These are phyloP conservation scores for Ormyrus rosae DNA, from an alignment of 2,888 invertebrate species.

Conservation along the genomic window DNA sequence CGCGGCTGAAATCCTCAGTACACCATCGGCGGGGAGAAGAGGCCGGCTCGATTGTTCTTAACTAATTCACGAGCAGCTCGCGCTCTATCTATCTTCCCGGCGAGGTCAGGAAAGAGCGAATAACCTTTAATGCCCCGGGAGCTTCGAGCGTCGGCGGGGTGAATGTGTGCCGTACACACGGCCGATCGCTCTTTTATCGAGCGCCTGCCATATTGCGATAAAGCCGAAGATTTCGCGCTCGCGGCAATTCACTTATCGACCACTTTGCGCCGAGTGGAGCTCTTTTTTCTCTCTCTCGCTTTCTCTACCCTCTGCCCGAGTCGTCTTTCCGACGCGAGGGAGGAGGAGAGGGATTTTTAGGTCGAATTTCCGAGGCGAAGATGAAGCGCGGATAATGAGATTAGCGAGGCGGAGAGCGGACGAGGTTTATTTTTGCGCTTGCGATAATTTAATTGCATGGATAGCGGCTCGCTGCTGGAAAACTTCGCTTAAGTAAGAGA, in stretches of 20 bases:
- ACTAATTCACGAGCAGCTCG: conserved; percentile 47
- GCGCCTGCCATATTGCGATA: conserved; percentile 44
- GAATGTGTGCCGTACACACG: conserved; percentile 41
- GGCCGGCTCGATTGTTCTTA: conserved; percentile 33
- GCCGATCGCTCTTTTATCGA: conserved; percentile 52
- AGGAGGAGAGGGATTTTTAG: not conserved
- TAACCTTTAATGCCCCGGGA: conserved; percentile 36
- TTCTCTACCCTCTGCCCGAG: not conserved
- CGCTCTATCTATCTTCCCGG: not conserved
- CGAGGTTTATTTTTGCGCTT: conserved; percentile 20
- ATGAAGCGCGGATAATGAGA: conserved; percentile 32
- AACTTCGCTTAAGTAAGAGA: not conserved
- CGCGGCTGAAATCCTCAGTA: no score
- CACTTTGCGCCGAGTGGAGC: conserved; percentile 38
- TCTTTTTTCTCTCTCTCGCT: conserved; percentile 3
- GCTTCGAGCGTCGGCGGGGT: not conserved
- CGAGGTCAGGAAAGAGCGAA: conserved; percentile 27
- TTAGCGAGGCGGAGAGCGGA: not conserved
- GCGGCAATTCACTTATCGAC: conserved; percentile 53
- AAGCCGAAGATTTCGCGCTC: conserved; percentile 43
- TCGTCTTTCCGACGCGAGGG: not conserved
- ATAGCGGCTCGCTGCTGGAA: no score
- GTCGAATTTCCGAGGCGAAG: conserved; percentile 15
- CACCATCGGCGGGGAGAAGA: not conserved
- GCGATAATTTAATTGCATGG: conserved; percentile 18